Base-by-base conservation (phyloP, 1,140 invertebrate genomes). In the Drosophila tsacasi region DNA sequence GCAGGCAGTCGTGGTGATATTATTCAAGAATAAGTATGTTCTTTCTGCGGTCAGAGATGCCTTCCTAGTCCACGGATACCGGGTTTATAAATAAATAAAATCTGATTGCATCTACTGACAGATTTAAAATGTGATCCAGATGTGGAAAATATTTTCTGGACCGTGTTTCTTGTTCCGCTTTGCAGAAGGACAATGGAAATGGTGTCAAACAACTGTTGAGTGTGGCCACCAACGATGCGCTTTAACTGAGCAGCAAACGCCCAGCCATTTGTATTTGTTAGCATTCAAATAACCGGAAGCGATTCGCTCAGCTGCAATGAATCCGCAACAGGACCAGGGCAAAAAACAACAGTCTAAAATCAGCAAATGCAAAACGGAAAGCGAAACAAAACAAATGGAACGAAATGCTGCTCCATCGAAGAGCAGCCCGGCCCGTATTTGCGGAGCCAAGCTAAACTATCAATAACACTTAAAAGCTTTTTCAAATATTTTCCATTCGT, bases 391-490 rank as follows among this genome's bases (percentile, higher is more conserved):
- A 68, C 65, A 60, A 66, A 73, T 58, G 47, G 42, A 73, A 76
- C 62, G 25, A 60, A 50, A 37, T 54, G 44, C 57, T 50, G 57
- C 57, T 32, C 57, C 75, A 77, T 49, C 49, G 69, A 50, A 21
- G 30, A 57, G 67, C 37, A 27, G 25, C 49, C 35, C 21, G 32
- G 17, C 23, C 35, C 21, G 47, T 55, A 55, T 63, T 62, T 35
- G 60, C 61, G n/a, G 64, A 64, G 71, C 49, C 59, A 49, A 57
- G 81, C 79, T 87, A 71, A 86, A 84, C 84, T 89, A 89, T 89
- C 84, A 89, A 89, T 89, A 89, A 90, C 84, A 89, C 85, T 89
- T 90, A 89, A 89, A 89, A 89, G 84, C 84, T 84, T 89, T 87
- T 89, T 89, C 83, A 89, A 89, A 89, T 90, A 90, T 90, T 90